phyloP scores from a whole-genome alignment of 64 coral and sea anemone species.

The Dendrophyllia cribrosa region DNA sequence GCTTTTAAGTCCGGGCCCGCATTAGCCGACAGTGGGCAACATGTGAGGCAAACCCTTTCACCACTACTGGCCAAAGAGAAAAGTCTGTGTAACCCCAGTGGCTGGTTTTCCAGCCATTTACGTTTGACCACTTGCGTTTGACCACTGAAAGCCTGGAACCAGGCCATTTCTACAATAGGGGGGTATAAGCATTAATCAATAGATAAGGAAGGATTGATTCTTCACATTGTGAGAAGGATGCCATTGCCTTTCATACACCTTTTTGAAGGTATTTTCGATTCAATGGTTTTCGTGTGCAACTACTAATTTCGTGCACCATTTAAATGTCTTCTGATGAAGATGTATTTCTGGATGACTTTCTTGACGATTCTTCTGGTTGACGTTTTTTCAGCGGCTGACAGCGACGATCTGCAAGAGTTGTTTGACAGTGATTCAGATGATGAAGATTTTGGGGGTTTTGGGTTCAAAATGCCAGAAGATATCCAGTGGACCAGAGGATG shows the following conservation, averaged over 20 bases:
- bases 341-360: neutral
- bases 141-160: no score
- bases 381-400: neutral
- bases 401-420: neutral
- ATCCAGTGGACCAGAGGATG: neutral
- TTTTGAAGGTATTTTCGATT: neutral
- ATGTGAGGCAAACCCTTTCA: no score
- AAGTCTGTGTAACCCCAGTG: no score
- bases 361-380: neutral
- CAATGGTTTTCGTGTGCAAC: neutral
- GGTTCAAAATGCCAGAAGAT: neutral
- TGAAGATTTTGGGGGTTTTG: constrained; percentile 7
- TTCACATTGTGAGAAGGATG: neutral
- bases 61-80: no score
- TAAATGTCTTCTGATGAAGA: neutral
- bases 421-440: neutral
- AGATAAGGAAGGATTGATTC: neutral
- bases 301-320: neutral
- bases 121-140: no score
- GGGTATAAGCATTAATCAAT: neutral
- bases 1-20: no score
- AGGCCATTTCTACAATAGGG: neutral
- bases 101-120: no score
- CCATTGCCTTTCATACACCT: neutral
- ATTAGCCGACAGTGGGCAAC: no score